Percentiles rank a stretch among this genome's conserved stretches.
phyloP scores from a whole-genome alignment of 2,797 vertebrate genomes.

The Propithecus perrieri region DNA sequence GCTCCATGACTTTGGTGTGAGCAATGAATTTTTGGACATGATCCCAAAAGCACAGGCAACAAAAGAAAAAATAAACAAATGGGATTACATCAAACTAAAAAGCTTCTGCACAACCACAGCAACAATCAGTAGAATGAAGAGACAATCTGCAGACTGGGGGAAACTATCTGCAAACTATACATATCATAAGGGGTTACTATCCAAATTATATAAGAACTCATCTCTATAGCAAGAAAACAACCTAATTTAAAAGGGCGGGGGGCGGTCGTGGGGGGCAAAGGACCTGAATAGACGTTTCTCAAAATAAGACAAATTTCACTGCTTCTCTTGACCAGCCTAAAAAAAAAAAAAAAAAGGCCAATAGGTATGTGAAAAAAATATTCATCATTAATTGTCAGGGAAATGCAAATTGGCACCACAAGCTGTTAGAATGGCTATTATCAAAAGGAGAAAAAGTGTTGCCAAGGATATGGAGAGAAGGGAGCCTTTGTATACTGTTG shows the following conservation, averaged over 20 bases:
- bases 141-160: neutral
- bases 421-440: neutral
- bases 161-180: neutral
- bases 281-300: neutral
- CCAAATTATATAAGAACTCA: neutral
- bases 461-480: neutral
- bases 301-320: neutral
- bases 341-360: neutral
- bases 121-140: neutral
- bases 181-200: neutral
- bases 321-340: too few species aligned
- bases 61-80: neutral
- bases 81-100: neutral
- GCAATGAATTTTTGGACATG: neutral
- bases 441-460: neutral
- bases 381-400: neutral
- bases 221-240: neutral
- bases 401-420: neutral
- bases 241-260: neutral
- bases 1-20: neutral
- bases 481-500: neutral
- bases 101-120: neutral
- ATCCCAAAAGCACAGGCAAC: neutral
- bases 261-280: too few species aligned
- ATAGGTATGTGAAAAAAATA: neutral